Evolutionary conservation across 2,888 invertebrate species (phyloP).

Genomic region (Graphium colonna): DNA sequence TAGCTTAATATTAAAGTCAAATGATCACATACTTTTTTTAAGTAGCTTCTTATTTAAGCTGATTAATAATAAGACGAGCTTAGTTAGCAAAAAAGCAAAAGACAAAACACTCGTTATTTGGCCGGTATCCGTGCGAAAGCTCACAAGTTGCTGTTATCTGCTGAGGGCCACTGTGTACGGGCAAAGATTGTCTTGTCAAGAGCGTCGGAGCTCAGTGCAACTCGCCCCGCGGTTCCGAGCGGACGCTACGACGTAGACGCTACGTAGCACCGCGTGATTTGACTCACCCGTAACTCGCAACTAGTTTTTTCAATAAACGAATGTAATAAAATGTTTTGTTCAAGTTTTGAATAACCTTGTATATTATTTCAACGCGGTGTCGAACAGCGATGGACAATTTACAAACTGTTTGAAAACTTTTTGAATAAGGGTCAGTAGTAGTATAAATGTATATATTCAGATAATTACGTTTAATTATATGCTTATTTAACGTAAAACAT

Average conservation of each 20-base stretch:
- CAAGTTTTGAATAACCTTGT: neutral
- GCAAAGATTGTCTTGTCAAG: constrained; percentile 76
- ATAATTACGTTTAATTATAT: too few species aligned
- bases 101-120: constrained; percentile 62
- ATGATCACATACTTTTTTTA: too few species aligned
- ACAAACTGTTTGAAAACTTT: constrained; percentile 36
- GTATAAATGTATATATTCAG: too few species aligned
- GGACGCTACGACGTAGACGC: constrained; percentile 58
- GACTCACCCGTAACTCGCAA: constrained; percentile 13
- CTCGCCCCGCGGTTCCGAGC: constrained; percentile 59
- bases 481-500: too few species aligned
- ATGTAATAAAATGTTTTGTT: constrained; percentile 13
- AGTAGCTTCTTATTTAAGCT: too few species aligned
- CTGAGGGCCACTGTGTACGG: constrained; percentile 60
- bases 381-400: constrained; percentile 12
- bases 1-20: too few species aligned
- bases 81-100: constrained; percentile 39
- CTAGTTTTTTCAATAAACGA: neutral
- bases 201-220: constrained; percentile 62
- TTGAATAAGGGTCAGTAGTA: constrained; percentile 34
- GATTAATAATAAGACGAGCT: too few species aligned
- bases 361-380: neutral
- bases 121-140: constrained; percentile 65
- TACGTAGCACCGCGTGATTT: constrained; percentile 34
- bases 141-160: constrained; percentile 67